Evolutionary conservation across 1,140 invertebrate species (phyloP).

Genomic region (Hypsibius dujardini): DNA sequence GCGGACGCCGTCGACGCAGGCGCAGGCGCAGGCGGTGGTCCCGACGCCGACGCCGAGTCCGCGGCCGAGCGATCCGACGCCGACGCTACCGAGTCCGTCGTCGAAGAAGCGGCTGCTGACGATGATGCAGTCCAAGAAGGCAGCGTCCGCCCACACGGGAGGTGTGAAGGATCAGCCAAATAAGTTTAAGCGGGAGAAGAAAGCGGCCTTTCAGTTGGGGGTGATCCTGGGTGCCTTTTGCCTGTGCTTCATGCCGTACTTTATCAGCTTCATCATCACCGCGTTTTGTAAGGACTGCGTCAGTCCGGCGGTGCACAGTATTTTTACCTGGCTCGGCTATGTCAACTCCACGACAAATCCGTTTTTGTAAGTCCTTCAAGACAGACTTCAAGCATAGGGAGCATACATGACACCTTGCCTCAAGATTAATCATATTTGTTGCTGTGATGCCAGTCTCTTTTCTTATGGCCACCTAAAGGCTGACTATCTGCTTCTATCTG

Average conservation of each 20-base stretch:
- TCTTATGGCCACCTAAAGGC: no score
- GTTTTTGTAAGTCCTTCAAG: conserved; percentile 30
- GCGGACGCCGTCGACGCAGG: neutral
- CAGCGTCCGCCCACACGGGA: neutral
- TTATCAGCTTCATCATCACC: conserved; percentile 39
- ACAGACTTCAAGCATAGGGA: no score
- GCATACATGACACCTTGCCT: no score
- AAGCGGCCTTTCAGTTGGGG: conserved; percentile 38
- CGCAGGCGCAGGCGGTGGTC: neutral
- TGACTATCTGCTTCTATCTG: no score
- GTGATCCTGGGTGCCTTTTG: conserved; percentile 41
- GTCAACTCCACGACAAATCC: conserved; percentile 42
- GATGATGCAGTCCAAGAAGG: neutral
- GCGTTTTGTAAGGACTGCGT: conserved; percentile 42
- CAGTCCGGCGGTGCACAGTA: conserved; percentile 30
- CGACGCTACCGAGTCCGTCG: neutral
- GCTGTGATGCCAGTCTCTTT: no score
- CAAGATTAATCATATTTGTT: no score
- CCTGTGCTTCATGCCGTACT: conserved; percentile 39
- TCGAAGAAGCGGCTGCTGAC: neutral
- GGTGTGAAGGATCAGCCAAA: neutral
- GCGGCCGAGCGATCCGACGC: neutral
- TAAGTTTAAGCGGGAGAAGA: conserved; percentile 30
- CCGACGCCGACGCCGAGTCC: neutral
- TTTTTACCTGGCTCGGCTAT: conserved; percentile 42